Evolutionary conservation across 2,888 invertebrate species (phyloP).

Genomic region (Psylliodes chrysocephalus): DNA sequence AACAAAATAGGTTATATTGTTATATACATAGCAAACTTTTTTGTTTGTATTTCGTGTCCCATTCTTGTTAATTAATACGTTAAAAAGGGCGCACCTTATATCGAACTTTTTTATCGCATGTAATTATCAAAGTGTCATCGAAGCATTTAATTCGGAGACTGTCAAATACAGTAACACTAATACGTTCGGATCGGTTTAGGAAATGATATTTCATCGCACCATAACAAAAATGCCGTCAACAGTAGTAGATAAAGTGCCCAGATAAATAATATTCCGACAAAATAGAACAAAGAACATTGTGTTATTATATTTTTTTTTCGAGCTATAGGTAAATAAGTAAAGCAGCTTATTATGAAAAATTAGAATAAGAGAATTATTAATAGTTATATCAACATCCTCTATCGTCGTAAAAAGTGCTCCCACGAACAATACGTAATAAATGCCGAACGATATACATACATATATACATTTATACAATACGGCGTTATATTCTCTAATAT

Average conservation of each 20-base stretch:
- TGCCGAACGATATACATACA: constrained; percentile 55
- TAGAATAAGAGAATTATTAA: constrained; percentile 35
- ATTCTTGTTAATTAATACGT: too few relatives aligned
- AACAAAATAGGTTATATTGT: too few relatives aligned
- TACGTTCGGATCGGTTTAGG: constrained; percentile 8
- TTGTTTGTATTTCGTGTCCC: too few relatives aligned
- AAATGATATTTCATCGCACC: constrained; percentile 18
- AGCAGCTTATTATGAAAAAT: constrained; percentile 23
- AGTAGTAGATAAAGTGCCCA: constrained; percentile 17
- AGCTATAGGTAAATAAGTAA: constrained; percentile 20
- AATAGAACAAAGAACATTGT: constrained; percentile 24
- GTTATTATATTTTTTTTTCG: too few relatives aligned
- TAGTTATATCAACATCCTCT: constrained; percentile 53
- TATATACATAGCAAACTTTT: too few relatives aligned
- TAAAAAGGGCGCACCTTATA: too few relatives aligned
- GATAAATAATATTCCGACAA: constrained; percentile 25
- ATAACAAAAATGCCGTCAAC: constrained; percentile 6
- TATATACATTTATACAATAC: constrained; percentile 33
- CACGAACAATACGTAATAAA: constrained; percentile 60
- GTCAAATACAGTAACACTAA: not conserved
- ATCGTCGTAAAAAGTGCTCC: constrained; percentile 52
- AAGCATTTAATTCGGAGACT: not conserved
- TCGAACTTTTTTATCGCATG: not conserved
- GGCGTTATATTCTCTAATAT: constrained; percentile 55
- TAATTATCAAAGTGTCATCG: not conserved